Percentiles rank a stretch among this genome's conserved stretches.
phyloP scores from a whole-genome alignment of 2,797 vertebrate species.

The Danio kyathit region DNA sequence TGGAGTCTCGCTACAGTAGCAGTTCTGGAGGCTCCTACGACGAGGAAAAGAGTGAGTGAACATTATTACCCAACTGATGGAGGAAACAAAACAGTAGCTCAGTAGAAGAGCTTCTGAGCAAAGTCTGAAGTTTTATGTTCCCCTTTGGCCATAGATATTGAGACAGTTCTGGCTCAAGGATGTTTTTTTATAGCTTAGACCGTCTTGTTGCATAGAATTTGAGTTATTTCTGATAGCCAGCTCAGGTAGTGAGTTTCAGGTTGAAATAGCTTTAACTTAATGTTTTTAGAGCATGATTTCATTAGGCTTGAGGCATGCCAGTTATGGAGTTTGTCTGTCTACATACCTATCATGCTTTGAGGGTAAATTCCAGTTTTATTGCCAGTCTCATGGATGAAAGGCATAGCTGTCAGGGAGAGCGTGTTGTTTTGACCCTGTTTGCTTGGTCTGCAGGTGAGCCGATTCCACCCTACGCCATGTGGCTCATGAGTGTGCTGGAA shows the following conservation, averaged over 20 bases:
- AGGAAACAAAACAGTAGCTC: not conserved
- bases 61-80: not conserved
- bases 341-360: constrained; percentile 16
- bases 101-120: constrained; percentile 2
- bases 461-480: constrained; percentile 92
- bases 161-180: constrained; percentile 8
- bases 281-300: not conserved
- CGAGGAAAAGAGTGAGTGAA: constrained; percentile 94
- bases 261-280: not conserved
- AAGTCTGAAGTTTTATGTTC: not conserved
- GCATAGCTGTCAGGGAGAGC: not conserved
- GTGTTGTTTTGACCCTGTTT: not conserved
- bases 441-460: constrained; percentile 86
- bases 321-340: constrained; percentile 16
- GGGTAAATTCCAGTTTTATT: constrained; percentile 29
- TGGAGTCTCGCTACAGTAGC: constrained; percentile 98
- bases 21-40: constrained; percentile 98
- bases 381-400: not conserved
- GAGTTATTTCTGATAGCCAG: not conserved
- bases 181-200: not conserved
- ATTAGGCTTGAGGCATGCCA: constrained; percentile 14
- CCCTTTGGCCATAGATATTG: not conserved
- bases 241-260: not conserved
- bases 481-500: constrained; percentile 92
- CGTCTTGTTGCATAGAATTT: not conserved